phyloP scores from a whole-genome alignment of 2,888 invertebrate species.

The Tipula lateralis region DNA sequence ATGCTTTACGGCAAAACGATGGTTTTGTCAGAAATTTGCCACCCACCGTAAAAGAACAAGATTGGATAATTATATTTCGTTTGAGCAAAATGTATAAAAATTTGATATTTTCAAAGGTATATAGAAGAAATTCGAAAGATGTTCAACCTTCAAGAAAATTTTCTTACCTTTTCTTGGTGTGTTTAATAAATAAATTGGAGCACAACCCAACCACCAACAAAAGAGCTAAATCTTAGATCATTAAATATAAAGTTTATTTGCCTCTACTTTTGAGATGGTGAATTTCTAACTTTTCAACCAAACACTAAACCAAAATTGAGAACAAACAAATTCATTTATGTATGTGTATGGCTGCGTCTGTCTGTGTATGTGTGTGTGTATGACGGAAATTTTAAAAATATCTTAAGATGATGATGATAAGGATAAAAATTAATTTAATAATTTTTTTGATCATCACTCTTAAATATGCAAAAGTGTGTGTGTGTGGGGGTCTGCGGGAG shows the following conservation, averaged over 20 bases:
- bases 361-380: not conserved
- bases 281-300: not conserved
- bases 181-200: not conserved
- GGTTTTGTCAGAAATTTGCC: too few species aligned
- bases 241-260: not conserved
- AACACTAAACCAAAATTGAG: not conserved
- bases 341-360: not conserved
- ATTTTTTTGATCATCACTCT: not conserved
- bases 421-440: not conserved
- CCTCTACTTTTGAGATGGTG: not conserved
- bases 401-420: not conserved
- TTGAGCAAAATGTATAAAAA: not conserved
- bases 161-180: not conserved
- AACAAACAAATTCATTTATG: not conserved
- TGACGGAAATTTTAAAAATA: not conserved
- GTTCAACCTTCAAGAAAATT: not conserved
- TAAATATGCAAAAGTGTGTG: not conserved
- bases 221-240: not conserved
- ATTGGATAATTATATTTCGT: not conserved
- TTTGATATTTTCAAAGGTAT: not conserved
- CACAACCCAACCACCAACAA: not conserved
- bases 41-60: not conserved
- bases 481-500: not conserved
- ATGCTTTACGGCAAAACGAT: too few species aligned
- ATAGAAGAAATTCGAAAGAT: not conserved